Conservation (phyloP, 2,888 invertebrate genomes). For the Portevinia maculata region DNA sequence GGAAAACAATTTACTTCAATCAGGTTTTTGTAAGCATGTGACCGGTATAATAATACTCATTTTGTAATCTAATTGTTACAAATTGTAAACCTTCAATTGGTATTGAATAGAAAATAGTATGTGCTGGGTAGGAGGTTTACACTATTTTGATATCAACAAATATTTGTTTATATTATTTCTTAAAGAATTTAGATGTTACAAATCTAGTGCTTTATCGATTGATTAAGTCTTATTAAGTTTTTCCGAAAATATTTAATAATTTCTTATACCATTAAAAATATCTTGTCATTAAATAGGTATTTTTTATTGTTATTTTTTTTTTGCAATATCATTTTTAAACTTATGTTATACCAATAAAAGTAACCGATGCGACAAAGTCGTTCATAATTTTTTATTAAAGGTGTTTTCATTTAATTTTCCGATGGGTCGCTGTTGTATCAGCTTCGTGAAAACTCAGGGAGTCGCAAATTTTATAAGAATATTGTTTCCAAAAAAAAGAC, state of each 20-base stretch:
- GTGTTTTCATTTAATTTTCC: neutral
- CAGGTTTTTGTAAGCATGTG: neutral
- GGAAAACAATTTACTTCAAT: too few relatives aligned
- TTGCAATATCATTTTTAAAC: neutral
- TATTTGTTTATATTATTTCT: neutral
- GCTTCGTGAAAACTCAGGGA: too few relatives aligned
- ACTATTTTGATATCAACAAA: neutral
- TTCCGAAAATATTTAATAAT: neutral
- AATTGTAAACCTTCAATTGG: conserved; percentile 2
- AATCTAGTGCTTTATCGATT: neutral
- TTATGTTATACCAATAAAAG: neutral
- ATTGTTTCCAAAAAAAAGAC: too few relatives aligned
- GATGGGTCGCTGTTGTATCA: neutral
- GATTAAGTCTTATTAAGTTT: neutral
- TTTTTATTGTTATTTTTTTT: neutral
- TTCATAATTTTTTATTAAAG: neutral
- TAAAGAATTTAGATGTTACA: neutral
- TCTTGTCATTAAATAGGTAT: neutral
- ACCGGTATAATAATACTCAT: neutral
- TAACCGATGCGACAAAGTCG: neutral
- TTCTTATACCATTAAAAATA: neutral
- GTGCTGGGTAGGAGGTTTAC: neutral
- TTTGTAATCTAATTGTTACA: conserved; percentile 4
- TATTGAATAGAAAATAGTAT: conserved; percentile 1
- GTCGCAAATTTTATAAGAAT: too few relatives aligned